Evolutionary conservation across 2,113 vertebrate species (phyloP).

Genomic region (Cynopterus brachyotis): DNA sequence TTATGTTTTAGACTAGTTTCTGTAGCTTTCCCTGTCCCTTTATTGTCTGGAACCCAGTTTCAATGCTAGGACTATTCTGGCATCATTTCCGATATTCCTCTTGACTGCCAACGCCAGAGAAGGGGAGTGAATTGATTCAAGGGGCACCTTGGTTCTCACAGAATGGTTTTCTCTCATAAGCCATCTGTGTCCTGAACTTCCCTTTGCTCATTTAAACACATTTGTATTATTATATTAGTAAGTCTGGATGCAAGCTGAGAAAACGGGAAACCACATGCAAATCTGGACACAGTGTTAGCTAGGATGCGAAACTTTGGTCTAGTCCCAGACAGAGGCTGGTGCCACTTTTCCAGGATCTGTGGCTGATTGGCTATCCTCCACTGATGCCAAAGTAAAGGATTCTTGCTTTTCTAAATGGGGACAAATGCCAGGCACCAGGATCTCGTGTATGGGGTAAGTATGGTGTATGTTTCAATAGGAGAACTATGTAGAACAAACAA

Average conservation of each 20-base stretch:
- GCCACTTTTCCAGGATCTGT: background rate
- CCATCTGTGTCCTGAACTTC: background rate
- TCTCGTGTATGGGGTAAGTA: background rate
- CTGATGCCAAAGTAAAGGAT: conserved; percentile 26
- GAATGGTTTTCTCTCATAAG: background rate
- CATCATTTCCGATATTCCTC: background rate
- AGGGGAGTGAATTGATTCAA: background rate
- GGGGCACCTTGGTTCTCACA: background rate
- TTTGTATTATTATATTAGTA: background rate
- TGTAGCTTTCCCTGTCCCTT: background rate
- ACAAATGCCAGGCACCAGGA: background rate
- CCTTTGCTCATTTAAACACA: background rate
- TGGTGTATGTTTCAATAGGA: background rate
- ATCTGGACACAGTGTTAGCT: background rate
- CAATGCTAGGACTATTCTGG: background rate
- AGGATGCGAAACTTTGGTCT: background rate
- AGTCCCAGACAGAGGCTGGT: background rate
- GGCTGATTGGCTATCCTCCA: background rate
- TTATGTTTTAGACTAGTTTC: background rate
- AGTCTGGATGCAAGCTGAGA: background rate
- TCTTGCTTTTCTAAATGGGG: background rate
- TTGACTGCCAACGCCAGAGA: background rate
- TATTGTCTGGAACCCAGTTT: background rate
- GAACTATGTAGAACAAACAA: background rate
- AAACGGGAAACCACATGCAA: background rate